Evolutionary conservation across 2,888 invertebrate species (phyloP).

Genomic region (Drosophila setosimentum): DNA sequence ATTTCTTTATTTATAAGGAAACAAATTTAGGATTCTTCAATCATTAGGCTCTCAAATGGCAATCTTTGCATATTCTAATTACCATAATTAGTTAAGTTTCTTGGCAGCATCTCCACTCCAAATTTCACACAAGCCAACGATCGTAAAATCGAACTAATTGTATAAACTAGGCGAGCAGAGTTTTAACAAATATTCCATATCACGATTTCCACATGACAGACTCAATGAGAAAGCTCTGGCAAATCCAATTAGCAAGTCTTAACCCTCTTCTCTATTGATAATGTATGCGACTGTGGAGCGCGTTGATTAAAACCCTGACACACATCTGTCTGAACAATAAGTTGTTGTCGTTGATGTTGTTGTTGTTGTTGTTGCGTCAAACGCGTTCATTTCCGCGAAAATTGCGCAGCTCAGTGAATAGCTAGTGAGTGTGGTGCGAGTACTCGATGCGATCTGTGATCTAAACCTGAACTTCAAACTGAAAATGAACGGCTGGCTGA

Average conservation of each 20-base stretch:
- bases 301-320: conserved; percentile 51
- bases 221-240: conserved; percentile 11
- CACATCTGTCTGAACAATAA: conserved; percentile 45
- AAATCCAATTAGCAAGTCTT: conserved; percentile 14
- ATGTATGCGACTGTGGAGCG: conserved; percentile 5
- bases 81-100: neutral
- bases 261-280: neutral
- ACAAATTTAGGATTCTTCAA: neutral
- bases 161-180: neutral
- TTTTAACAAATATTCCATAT: conserved; percentile 2
- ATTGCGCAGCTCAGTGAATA: conserved; percentile 69
- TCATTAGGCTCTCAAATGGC: neutral
- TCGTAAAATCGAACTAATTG: neutral
- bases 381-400: conserved; percentile 63
- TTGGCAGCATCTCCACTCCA: neutral
- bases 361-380: conserved; percentile 10
- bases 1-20: neutral
- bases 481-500: conserved; percentile 8
- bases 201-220: conserved; percentile 15
- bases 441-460: conserved; percentile 8
- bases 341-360: neutral
- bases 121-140: neutral
- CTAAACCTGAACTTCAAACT: neutral
- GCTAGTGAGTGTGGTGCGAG: conserved; percentile 26
- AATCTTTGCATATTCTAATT: neutral